Evolutionary conservation across 2,113 vertebrate genomes (phyloP), one percentile per base, ranked within the genome.

Genomic region (Bucco capensis): DNA sequence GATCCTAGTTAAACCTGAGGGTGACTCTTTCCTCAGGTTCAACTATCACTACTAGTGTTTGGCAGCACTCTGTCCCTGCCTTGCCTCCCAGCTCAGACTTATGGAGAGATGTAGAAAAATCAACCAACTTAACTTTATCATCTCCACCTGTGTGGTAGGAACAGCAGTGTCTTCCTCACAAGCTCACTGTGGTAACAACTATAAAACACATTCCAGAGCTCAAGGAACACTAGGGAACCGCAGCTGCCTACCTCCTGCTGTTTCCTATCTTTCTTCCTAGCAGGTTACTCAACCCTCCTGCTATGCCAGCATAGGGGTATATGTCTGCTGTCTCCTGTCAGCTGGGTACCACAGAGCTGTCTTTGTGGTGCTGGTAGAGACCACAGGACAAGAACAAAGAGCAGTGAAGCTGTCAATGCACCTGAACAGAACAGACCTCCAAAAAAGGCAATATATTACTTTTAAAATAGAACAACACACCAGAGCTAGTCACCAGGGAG

Each of bases 401-500:
- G 47, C 53, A 81, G 61, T 18, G 46, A 78, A 81, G 85, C 73
- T 86, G 91, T 37, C 82, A 88, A 28, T 89, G 47, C 6, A 14
- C 47, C 35, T 53, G 35, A 37, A 86, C 33, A 69, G 57, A 89
- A 89, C 3, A 82, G 37, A 78, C n/a, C 38, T 38, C 18, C 28
- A 38, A 42, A 89, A 33, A 51, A 25, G 12, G 18, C 69, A 69
- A 33, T 82, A 82, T 70, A 93, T 92, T 96, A 66, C 89, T 93
- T 93, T 82, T 76, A 76, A 91, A 87, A 90, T 76, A 85, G 74
- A 94, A 90, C 57, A 92, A 79, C 79, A 91, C 83, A 89, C 54
- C 91, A 89, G 64, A 95, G 64, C 71, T 62, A 83, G 87, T 88
- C 84, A 91, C 76, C 80, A 54, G 83, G 90, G 79, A 95, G 33